These are phyloP conservation scores for Cyrtorhinus lividipennis DNA, from an alignment of 1,140 invertebrate genomes.

Conservation along the genomic window DNA sequence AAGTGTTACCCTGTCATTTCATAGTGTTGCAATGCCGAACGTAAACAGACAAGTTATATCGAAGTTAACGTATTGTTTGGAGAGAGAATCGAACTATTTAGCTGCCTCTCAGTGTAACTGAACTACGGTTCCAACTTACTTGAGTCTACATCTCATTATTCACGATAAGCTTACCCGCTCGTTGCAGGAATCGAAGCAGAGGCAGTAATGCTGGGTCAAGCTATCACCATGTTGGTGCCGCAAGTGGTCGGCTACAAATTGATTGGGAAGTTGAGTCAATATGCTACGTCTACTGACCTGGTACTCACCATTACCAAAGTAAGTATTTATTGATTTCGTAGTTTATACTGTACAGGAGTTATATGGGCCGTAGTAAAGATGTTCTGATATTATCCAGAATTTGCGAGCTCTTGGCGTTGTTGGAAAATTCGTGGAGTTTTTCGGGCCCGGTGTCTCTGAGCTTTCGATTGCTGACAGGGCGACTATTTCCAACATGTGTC, in stretches of 20 bases:
- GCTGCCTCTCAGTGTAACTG: too few species aligned
- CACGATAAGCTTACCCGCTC: too few species aligned
- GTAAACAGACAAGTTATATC: too few species aligned
- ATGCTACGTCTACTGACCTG: constrained; percentile 92
- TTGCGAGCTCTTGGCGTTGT: constrained; percentile 87
- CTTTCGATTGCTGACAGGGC: constrained; percentile 90
- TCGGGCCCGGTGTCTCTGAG: constrained; percentile 76
- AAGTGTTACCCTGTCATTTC: too few species aligned
- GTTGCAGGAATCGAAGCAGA: constrained; percentile 67
- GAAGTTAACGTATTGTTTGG: too few species aligned
- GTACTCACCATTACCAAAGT: constrained; percentile 96
- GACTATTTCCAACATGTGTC: constrained; percentile 94
- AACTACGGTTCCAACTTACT: too few species aligned
- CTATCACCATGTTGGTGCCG: constrained; percentile 91
- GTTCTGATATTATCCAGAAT: constrained; percentile 45
- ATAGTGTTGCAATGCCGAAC: too few species aligned
- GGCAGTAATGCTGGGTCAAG: constrained; percentile 85
- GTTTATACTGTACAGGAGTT: too few species aligned
- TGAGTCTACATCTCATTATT: too few species aligned
- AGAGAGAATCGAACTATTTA: too few species aligned
- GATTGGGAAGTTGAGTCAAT: constrained; percentile 58
- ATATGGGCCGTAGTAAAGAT: too few species aligned
- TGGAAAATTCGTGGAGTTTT: constrained; percentile 98
- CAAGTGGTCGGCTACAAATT: constrained; percentile 92
- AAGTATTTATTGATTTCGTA: constrained; percentile 26